A percentile compares a stretch with the other conserved stretches of the same genome.
These are phyloP conservation scores for Podotricha telesiphe DNA, from an alignment of 2,888 invertebrate species.

Conservation along the genomic window DNA sequence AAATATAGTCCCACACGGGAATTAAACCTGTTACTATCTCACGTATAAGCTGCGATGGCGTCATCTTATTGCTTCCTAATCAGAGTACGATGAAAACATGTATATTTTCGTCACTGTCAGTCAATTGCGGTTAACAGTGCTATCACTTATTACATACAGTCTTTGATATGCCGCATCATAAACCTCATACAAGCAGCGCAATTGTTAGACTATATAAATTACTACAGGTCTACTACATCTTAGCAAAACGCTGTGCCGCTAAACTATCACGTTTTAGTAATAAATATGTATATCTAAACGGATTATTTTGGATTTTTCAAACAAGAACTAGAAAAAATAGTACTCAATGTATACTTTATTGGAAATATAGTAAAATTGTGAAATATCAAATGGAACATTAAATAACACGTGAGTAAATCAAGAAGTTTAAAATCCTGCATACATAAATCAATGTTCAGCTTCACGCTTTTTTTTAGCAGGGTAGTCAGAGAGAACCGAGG, in stretches of 20 bases:
- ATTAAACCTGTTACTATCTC: neutral
- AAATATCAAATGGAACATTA: too few species aligned
- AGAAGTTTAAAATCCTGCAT: too few species aligned
- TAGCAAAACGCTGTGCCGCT: constrained; percentile 8
- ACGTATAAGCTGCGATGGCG: neutral
- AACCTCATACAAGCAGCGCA: constrained; percentile 51
- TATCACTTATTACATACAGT: constrained; percentile 47
- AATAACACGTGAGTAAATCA: too few species aligned
- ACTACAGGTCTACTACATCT: constrained; percentile 40
- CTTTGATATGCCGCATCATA: constrained; percentile 56
- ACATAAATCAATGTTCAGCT: too few species aligned
- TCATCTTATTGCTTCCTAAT: neutral
- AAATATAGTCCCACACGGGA: neutral
- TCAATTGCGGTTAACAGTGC: constrained; percentile 28
- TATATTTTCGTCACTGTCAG: constrained; percentile 38
- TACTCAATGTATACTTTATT: too few species aligned
- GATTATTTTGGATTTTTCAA: too few species aligned
- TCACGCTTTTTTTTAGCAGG: too few species aligned
- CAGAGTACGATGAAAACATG: constrained; percentile 6
- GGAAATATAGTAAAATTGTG: too few species aligned
- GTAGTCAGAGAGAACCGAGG: too few species aligned
- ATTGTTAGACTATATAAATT: constrained; percentile 55
- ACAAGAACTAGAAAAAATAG: too few species aligned
- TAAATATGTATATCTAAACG: neutral
- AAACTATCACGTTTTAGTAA: constrained; percentile 13